Evolutionary conservation across 2,113 vertebrate species (phyloP).

Genomic region (Cyprinodon tularosa): DNA sequence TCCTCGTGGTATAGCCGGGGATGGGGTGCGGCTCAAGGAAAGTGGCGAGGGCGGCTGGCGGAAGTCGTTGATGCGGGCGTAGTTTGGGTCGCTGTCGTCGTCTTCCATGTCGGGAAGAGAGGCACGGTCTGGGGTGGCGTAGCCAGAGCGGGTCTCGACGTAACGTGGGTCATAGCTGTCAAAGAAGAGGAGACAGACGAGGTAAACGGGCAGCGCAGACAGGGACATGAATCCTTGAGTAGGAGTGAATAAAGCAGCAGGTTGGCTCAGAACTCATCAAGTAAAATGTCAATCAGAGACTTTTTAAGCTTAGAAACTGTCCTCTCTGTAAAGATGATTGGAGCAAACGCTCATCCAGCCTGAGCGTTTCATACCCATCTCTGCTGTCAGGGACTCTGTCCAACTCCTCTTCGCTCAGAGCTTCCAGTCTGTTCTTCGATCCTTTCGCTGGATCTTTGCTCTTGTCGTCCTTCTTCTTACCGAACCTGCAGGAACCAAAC

Average conservation of each 20-base stretch:
- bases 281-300: neutral
- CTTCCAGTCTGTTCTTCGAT: constrained; percentile 79
- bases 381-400: constrained; percentile 79
- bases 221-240: neutral
- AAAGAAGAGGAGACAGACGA: neutral
- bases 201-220: neutral
- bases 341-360: neutral
- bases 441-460: constrained; percentile 83
- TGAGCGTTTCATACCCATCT: constrained; percentile 33
- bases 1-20: constrained; percentile 56
- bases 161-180: constrained; percentile 83
- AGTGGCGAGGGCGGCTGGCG: constrained; percentile 78
- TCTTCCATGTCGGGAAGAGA: constrained; percentile 84
- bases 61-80: constrained; percentile 90
- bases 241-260: too few relatives aligned
- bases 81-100: constrained; percentile 92
- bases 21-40: constrained; percentile 73
- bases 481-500: constrained; percentile 81
- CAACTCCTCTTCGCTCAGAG: constrained; percentile 86
- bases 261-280: neutral
- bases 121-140: constrained; percentile 59
- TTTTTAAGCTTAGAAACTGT: neutral
- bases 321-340: neutral
- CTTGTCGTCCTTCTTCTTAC: constrained; percentile 89
- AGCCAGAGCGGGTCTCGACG: constrained; percentile 79